Conservation (phyloP, 2,888 invertebrate species). For the Torymus auratus region DNA sequence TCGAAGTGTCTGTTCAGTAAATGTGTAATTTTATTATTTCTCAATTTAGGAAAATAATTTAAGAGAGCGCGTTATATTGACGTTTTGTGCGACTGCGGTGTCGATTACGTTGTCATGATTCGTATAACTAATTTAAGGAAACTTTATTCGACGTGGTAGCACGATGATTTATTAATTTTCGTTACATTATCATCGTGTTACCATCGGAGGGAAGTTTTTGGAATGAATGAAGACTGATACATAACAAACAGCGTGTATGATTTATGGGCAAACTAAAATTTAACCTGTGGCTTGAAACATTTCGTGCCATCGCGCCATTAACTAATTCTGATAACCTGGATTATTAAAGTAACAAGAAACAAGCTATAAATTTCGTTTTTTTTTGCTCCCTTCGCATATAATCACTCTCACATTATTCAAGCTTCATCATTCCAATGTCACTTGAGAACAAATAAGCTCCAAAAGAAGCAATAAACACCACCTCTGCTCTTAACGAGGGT, state of each 20-base stretch:
- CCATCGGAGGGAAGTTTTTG: not conserved
- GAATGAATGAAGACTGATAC: conserved; percentile 16
- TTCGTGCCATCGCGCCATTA: conserved; percentile 49
- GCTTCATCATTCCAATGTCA: conserved; percentile 20
- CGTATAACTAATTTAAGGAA: too few relatives aligned
- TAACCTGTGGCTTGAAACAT: conserved; percentile 49
- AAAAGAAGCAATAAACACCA: too few relatives aligned
- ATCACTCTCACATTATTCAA: conserved; percentile 22
- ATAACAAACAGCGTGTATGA: conserved; percentile 28
- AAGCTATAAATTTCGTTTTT: conserved; percentile 50
- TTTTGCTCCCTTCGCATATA: not conserved
- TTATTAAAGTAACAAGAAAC: conserved; percentile 29
- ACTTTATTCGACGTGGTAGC: not conserved
- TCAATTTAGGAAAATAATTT: too few relatives aligned
- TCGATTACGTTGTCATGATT: too few relatives aligned
- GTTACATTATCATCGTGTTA: too few relatives aligned
- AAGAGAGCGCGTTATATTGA: too few relatives aligned
- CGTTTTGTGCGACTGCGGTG: too few relatives aligned
- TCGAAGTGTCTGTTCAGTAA: conserved; percentile 14
- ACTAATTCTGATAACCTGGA: conserved; percentile 52
- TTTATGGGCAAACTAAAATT: conserved; percentile 46
- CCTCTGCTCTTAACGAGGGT: too few relatives aligned
- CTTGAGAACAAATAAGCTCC: not conserved
- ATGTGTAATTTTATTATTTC: too few relatives aligned
- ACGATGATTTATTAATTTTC: conserved; percentile 7